These are phyloP conservation scores for Platichthys stellatus DNA, from an alignment of 2,113 vertebrate species.

Conservation along the genomic window DNA sequence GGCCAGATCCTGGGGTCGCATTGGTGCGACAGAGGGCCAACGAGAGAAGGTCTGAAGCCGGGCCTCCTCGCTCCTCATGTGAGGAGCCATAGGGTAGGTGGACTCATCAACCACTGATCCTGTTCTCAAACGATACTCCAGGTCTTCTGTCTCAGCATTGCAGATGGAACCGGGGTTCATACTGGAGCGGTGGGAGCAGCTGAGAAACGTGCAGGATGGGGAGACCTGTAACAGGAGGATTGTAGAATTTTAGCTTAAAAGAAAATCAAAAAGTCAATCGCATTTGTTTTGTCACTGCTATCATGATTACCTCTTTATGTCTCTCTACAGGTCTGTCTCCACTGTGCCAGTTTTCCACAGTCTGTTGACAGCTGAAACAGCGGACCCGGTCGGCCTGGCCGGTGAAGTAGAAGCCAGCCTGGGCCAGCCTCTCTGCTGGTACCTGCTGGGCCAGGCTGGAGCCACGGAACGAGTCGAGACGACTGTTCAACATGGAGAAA, in stretches of 20 bases:
- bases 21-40: constrained; percentile 83
- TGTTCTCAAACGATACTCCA: constrained; percentile 83
- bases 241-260: neutral
- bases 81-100: constrained; percentile 82
- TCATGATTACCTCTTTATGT: constrained; percentile 79
- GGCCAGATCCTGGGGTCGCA: constrained; percentile 86
- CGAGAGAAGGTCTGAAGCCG: constrained; percentile 84
- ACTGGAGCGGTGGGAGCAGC: constrained; percentile 63
- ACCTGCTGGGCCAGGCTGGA: constrained; percentile 83
- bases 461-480: constrained; percentile 84
- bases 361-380: constrained; percentile 89
- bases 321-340: constrained; percentile 86
- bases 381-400: constrained; percentile 88
- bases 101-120: constrained; percentile 89
- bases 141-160: constrained; percentile 71
- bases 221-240: constrained; percentile 74
- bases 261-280: neutral
- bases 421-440: constrained; percentile 82
- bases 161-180: constrained; percentile 34
- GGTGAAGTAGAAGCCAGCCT: constrained; percentile 91
- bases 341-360: constrained; percentile 86
- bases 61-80: constrained; percentile 89
- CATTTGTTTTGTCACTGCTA: neutral
- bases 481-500: constrained; percentile 79
- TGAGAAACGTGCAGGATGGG: constrained; percentile 87